Percentiles rank a stretch among this genome's conserved stretches.
phyloP scores from a whole-genome alignment of 2,113 vertebrate genomes.

The Solenodon paradoxus region DNA sequence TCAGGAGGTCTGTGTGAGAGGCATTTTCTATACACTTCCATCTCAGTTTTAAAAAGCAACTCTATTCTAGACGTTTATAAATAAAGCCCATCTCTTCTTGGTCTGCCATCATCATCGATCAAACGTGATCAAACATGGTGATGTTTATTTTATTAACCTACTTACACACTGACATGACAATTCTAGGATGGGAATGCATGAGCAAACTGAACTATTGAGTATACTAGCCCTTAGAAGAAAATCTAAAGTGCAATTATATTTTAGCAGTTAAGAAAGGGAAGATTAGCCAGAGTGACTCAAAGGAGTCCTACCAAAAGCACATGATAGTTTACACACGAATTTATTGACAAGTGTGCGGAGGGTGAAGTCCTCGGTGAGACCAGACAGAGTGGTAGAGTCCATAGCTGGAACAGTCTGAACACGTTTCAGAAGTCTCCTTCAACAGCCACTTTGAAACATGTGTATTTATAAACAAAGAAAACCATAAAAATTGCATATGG shows the following conservation, averaged over 20 bases:
- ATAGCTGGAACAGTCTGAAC: not conserved
- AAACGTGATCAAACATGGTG: not conserved
- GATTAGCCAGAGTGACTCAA: not conserved
- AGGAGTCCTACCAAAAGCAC: not conserved
- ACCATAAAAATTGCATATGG: conserved; percentile 56
- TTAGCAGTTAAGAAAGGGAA: not conserved
- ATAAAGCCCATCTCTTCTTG: not conserved
- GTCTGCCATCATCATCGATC: not conserved
- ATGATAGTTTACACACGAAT: not conserved
- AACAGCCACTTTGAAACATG: conserved; percentile 29
- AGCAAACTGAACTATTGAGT: not conserved
- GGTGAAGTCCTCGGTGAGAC: not conserved
- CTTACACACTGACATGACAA: not conserved
- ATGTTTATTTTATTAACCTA: not conserved
- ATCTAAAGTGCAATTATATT: not conserved
- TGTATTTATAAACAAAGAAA: conserved; percentile 65
- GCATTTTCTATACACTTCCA: not conserved
- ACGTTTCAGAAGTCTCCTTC: not conserved
- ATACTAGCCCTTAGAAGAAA: not conserved
- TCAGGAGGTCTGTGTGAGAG: not conserved
- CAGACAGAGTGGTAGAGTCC: not conserved
- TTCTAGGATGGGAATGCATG: not conserved
- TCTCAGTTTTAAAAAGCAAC: not conserved
- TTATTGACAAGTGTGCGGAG: not conserved
- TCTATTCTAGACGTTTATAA: not conserved